A percentile compares a stretch with the other conserved stretches of the same genome.
Evolutionary conservation across 2,113 vertebrate species (phyloP).

Genomic region (Parotia lawesii): DNA sequence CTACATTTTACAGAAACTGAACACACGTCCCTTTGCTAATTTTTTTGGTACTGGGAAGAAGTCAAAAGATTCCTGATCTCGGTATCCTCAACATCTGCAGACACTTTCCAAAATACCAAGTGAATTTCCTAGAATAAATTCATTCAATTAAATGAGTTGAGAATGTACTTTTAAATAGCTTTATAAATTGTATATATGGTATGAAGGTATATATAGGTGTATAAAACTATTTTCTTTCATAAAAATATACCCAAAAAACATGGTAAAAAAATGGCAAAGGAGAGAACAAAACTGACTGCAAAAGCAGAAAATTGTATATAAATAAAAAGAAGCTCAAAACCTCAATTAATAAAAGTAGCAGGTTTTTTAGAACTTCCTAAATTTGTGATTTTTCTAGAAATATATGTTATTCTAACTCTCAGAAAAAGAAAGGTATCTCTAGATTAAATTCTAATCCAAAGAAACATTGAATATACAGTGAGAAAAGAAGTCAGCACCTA

Average conservation of each 20-base stretch:
- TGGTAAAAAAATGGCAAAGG: background rate
- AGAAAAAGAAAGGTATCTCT: background rate
- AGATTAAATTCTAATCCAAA: background rate
- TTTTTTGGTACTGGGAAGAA: background rate
- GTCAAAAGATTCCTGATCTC: background rate
- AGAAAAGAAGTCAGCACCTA: background rate
- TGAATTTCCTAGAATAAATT: background rate
- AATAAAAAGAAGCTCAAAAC: background rate
- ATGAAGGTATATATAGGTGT: background rate
- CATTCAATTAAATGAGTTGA: background rate
- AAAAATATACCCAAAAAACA: background rate
- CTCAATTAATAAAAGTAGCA: background rate
- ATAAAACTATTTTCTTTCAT: background rate
- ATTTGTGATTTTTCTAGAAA: background rate
- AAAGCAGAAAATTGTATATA: background rate
- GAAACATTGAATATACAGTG: background rate
- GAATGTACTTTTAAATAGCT: background rate
- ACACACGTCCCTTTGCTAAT: background rate
- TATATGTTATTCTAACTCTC: background rate
- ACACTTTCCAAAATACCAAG: background rate
- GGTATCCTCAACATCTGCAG: background rate
- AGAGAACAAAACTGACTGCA: background rate
- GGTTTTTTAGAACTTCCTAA: background rate
- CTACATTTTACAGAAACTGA: background rate
- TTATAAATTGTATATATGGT: background rate